Percentiles rank a stretch among this genome's conserved stretches.
Conservation (phyloP, 1,140 invertebrate genomes). For the Saccostrea echinata region DNA sequence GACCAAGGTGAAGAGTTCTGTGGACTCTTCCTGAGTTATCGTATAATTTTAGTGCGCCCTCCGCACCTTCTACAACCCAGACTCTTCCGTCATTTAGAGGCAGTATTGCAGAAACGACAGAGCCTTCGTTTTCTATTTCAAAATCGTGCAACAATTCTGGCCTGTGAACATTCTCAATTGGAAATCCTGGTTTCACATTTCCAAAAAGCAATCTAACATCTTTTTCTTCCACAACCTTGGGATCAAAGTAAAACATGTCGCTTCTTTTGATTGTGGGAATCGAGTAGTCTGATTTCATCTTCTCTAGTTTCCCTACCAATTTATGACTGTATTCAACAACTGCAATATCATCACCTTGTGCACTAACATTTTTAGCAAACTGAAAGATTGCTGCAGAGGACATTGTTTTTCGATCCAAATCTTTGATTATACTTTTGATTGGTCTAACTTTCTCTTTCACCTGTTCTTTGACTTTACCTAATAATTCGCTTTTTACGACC, state of each 20-base stretch:
- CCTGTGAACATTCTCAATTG: conserved; percentile 17
- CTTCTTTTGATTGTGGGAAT: not conserved
- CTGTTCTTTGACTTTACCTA: conserved; percentile 22
- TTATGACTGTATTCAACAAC: conserved; percentile 13
- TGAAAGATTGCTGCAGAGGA: conserved; percentile 51
- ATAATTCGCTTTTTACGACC: conserved; percentile 17
- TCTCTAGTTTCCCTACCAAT: conserved; percentile 30
- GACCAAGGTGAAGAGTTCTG: conserved; percentile 6
- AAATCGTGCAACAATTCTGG: conserved; percentile 26
- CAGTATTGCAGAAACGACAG: conserved; percentile 45
- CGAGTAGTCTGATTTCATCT: conserved; percentile 25
- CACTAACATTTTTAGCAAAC: conserved; percentile 27
- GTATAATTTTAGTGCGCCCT: conserved; percentile 43
- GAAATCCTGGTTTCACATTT: conserved; percentile 10
- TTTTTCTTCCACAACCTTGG: conserved; percentile 24
- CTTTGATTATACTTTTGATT: conserved; percentile 37
- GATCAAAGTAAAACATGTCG: conserved; percentile 29
- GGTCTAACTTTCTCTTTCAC: conserved; percentile 34
- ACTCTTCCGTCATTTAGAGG: conserved; percentile 45
- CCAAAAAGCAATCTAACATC: conserved; percentile 45
- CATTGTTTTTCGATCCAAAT: conserved; percentile 45
- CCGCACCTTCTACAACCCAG: conserved; percentile 53
- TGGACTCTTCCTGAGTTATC: conserved; percentile 50
- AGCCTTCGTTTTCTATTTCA: conserved; percentile 13
- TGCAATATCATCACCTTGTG: conserved; percentile 50